A percentile compares a stretch with the other conserved stretches of the same genome.
Conservation (phyloP, 2,888 invertebrate species). For the Magallana nippona region DNA sequence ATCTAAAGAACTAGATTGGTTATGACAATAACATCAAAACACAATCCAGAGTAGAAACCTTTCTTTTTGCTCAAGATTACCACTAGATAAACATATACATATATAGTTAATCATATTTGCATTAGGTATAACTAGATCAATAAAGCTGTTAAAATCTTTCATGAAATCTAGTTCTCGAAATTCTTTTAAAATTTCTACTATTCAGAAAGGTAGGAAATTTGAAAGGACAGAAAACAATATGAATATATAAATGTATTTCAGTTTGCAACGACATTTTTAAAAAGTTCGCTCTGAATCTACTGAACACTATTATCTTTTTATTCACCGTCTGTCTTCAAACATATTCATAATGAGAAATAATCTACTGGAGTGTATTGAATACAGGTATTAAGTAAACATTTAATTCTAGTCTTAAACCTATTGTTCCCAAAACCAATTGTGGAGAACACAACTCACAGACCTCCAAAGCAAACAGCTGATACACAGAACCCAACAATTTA, state of each 20-base stretch:
- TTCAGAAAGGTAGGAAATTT: too few species aligned
- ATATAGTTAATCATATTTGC: too few species aligned
- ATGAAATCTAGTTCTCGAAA: too few species aligned
- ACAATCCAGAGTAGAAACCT: too few species aligned
- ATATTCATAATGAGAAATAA: constrained; percentile 23
- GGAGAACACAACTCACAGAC: not conserved
- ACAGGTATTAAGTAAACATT: constrained; percentile 24
- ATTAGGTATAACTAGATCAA: too few species aligned
- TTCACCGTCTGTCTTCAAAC: not conserved
- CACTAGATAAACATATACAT: too few species aligned
- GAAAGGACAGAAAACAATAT: too few species aligned
- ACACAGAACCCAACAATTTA: not conserved
- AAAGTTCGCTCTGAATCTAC: not conserved
- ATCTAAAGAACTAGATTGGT: too few species aligned
- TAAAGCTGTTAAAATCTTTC: too few species aligned
- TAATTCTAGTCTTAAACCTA: not conserved
- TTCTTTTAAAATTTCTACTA: too few species aligned
- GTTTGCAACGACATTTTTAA: not conserved
- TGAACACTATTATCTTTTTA: not conserved
- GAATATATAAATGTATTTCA: not conserved
- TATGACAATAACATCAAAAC: too few species aligned
- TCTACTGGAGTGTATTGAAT: constrained; percentile 9
- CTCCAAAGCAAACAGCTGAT: not conserved
- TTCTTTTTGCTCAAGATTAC: too few species aligned
- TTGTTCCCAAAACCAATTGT: constrained; percentile 9